Percentiles rank a stretch among this genome's conserved stretches.
phyloP scores from a whole-genome alignment of 2,113 vertebrate genomes.

The Pteropus alecto region DNA sequence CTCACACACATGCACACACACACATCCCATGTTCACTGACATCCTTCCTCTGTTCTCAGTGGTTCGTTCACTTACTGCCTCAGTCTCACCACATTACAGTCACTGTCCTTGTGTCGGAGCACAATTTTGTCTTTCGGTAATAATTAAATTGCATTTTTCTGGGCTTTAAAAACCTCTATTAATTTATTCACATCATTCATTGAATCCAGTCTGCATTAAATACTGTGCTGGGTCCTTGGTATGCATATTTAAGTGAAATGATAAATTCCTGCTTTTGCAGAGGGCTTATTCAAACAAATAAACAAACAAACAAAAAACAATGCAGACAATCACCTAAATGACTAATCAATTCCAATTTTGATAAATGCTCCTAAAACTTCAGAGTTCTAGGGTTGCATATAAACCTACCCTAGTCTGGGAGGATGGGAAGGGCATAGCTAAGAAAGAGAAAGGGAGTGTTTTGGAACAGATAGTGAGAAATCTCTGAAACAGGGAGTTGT shows the following conservation, averaged over 20 bases:
- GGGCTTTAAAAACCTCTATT: background rate
- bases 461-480: background rate
- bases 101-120: background rate
- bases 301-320: background rate
- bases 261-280: background rate
- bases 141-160: background rate
- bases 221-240: background rate
- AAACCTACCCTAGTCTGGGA: background rate
- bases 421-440: background rate
- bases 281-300: background rate
- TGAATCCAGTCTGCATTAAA: background rate
- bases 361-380: background rate
- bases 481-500: background rate
- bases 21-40: background rate
- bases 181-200: background rate
- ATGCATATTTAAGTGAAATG: background rate
- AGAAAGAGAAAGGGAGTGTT: background rate
- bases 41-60: background rate
- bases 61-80: background rate
- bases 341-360: background rate
- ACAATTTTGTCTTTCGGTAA: background rate
- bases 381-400: background rate
- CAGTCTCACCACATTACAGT: background rate
- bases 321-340: background rate
- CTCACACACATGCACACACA: no score